Conservation (phyloP, 2,888 invertebrate genomes). For the Allygus modestus region DNA sequence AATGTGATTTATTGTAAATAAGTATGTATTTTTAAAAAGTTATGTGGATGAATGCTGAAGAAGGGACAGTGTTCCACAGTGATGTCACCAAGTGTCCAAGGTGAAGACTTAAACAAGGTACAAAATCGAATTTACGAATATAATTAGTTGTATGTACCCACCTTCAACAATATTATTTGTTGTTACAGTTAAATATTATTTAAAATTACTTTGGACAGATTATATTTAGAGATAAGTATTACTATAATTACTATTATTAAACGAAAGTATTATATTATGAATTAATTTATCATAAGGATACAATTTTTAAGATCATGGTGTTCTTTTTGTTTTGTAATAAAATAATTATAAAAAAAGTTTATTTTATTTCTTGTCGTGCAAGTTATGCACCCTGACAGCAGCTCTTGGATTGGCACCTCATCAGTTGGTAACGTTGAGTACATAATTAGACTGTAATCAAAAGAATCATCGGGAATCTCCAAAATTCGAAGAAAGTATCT, state of each 20-base stretch:
- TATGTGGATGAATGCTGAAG: not conserved
- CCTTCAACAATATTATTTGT: slow-evolving; percentile 49
- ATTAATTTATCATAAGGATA: slow-evolving; percentile 63
- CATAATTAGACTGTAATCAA: too few species aligned
- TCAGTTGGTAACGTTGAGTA: too few species aligned
- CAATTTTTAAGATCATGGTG: slow-evolving; percentile 64
- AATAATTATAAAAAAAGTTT: slow-evolving; percentile 59
- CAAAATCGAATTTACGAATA: slow-evolving; percentile 60
- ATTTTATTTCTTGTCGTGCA: slow-evolving; percentile 47
- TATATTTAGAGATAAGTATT: slow-evolving; percentile 63
- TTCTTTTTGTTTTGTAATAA: slow-evolving; percentile 64
- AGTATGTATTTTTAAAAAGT: slow-evolving; percentile 41
- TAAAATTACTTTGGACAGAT: slow-evolving; percentile 63
- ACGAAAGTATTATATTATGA: slow-evolving; percentile 63
- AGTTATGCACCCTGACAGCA: slow-evolving; percentile 26
- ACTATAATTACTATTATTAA: slow-evolving; percentile 57
- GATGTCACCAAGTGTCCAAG: slow-evolving; percentile 51
- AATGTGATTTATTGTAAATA: slow-evolving; percentile 59
- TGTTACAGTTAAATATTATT: slow-evolving; percentile 54
- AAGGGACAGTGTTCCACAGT: not conserved
- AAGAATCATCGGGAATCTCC: too few species aligned
- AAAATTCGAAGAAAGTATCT: too few species aligned
- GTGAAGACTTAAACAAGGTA: slow-evolving; percentile 58
- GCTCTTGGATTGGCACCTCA: not conserved
- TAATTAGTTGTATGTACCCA: slow-evolving; percentile 49